Conservation (phyloP, 2,888 invertebrate genomes). For the Drosophila meridiana region DNA sequence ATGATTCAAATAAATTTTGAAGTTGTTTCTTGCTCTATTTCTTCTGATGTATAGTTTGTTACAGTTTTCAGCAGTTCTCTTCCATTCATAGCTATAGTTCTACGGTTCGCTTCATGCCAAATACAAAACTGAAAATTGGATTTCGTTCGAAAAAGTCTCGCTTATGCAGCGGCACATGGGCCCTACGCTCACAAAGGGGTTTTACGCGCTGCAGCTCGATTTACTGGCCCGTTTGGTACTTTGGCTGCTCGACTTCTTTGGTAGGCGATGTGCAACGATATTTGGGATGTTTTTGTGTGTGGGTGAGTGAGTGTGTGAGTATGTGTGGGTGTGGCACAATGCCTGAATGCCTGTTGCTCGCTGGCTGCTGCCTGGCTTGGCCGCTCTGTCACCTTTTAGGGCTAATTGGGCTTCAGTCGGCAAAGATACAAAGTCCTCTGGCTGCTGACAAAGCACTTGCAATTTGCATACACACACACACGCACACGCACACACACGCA, state of each 20-base stretch:
- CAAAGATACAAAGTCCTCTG: conserved; percentile 16
- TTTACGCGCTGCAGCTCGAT: background rate
- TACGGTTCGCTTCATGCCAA: background rate
- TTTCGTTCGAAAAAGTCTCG: background rate
- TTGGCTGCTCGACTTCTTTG: background rate
- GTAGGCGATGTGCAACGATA: background rate
- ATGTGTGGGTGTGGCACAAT: conserved; percentile 13
- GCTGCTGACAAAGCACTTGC: conserved; percentile 61
- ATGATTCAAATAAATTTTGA: too few relatives aligned
- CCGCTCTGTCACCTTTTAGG: conserved; percentile 37
- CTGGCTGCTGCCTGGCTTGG: conserved; percentile 1
- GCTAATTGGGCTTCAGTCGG: conserved; percentile 43
- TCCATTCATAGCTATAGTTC: background rate
- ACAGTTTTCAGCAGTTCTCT: background rate
- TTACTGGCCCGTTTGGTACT: background rate
- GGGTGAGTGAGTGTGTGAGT: background rate
- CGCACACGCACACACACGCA: conserved; percentile 6
- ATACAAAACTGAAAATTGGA: background rate
- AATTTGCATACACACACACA: conserved; percentile 33
- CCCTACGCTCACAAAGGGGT: background rate
- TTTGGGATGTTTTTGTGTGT: background rate
- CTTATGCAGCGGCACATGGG: background rate
- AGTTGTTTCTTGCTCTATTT: background rate
- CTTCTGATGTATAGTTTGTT: background rate
- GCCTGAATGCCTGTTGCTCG: background rate